Base-by-base conservation (phyloP, 2,113 vertebrate species). In the Pungitius pungitius region DNA sequence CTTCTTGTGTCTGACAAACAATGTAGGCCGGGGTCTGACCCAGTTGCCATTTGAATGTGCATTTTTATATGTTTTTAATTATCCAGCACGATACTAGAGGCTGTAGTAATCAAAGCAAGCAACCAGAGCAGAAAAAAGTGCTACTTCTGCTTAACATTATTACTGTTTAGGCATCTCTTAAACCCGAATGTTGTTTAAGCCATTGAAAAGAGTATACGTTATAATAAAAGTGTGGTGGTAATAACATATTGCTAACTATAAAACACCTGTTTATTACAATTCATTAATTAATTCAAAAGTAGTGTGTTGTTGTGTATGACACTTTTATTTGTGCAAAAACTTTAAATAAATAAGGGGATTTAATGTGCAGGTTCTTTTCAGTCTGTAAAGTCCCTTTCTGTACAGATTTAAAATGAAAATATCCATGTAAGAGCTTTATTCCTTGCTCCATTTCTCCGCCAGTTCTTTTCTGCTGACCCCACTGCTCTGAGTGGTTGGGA, bases 21-120 rank as follows among this genome's bases (percentile, higher is more conserved):
- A 92, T 89, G 85, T 91, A 89, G 89, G 90, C 69, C 90, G 86
- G 62, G 59, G 81, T 88, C 88, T 93, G 92, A 93, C 92, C 91
- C 84, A 93, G 81, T 91, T 93, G 91, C 87, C 78, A 85, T 77
- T 81, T 78, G 80, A 60, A 71, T 71, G 72, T 85, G 70, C 20
- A 18, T 78, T 37, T 64, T 55, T 58, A 51, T 65, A 75, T 52
- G 77, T 64, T 74, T 88, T 90, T 91, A 91, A 91, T 91, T 92
- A 87, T 66, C 89, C 68, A 83, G 73, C 3, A 37, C 72, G 73
- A 57, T 87, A 85, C 85, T 67, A 82, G 78, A 67, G 88, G 82
- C 85, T 86, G 59, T 47, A 75, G 47, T 75, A 86, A 89, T 90
- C 82, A 91, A 82, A 86, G 71, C 78, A 65, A 81, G 73, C 75